Evolutionary conservation across 2,888 invertebrate species (phyloP), one percentile per base, ranked within the genome.

Genomic region (Stenurella melanura): DNA sequence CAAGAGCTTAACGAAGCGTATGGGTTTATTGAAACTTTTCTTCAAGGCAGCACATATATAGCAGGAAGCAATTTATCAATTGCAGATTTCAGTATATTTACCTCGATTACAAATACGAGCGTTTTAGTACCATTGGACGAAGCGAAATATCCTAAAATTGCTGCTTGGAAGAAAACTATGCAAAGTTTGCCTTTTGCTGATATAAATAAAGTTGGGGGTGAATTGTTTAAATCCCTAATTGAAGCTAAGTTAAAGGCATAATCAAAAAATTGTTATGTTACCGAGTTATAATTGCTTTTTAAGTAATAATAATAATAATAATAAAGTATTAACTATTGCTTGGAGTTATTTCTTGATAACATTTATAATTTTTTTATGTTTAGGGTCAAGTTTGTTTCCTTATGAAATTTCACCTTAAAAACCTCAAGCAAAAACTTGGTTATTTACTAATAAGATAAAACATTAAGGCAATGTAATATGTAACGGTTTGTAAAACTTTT

Each of bases 11-110:
- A 87, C 12, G 90, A 92, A 78, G 89, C 89, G 0, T 90, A 91
- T 61, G 87, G 82, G 0, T 90, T 90, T 73, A 68, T 91, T 21
- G 91, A 92, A 78, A 84, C 82, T 2, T 91, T 90, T 78, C 88
- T 92, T 0, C 86, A 86, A 10, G 88, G 87, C 10, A 88, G 89
- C 0, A 88, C 90, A 56, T 93, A 90, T 85, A 86, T 91, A 72
- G 91, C 92, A 26, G 91, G 90, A 0, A 88, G 91, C 60, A 84
- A 88, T 10, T 34, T 87, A 30, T 85, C 85, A 1, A 81, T 87
- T 19, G 86, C 86, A 30, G 87, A 87, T 76, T 78, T 85, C 50
- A 82, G 83, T 67, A 80, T 81, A 18, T 71, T 83, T 56, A 78
- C 90, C 1, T 91, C 92, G 2, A 83, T 91, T 15, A 90, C 89